A percentile compares a stretch with the other conserved stretches of the same genome.
Conservation (phyloP, 2,113 vertebrate genomes). For the Dendropsophus ebraccatus region DNA sequence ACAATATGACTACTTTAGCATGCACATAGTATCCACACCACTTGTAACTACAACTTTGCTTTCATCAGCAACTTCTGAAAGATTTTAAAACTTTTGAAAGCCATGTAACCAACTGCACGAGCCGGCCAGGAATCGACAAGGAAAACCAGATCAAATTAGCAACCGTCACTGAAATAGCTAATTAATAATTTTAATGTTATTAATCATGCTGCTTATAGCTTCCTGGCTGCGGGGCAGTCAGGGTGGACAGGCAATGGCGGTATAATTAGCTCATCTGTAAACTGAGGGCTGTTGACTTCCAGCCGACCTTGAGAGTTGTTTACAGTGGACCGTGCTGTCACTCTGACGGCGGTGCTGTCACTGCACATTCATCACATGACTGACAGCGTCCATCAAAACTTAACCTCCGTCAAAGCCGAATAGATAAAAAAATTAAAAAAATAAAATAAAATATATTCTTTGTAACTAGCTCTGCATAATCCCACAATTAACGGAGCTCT, state of each 20-base stretch:
- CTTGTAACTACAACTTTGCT: not conserved
- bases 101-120: slow-evolving; percentile 33
- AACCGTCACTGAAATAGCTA: slow-evolving; percentile 48
- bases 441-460: not conserved
- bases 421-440: no score
- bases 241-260: slow-evolving; percentile 39
- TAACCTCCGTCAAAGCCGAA: slow-evolving; percentile 16
- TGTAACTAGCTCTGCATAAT: not conserved
- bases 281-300: slow-evolving; percentile 51
- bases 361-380: slow-evolving; percentile 34
- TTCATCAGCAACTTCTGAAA: not conserved
- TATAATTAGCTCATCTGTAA: slow-evolving; percentile 55
- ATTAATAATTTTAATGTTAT: slow-evolving; percentile 58
- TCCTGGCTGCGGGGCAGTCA: slow-evolving; percentile 41
- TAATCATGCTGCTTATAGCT: slow-evolving; percentile 57
- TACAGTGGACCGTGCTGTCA: slow-evolving; percentile 45
- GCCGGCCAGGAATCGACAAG: slow-evolving; percentile 40
- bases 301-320: slow-evolving; percentile 55
- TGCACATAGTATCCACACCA: no score
- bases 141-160: slow-evolving; percentile 50
- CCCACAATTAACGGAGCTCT: not conserved
- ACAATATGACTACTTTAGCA: no score
- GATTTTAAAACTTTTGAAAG: slow-evolving; percentile 19
- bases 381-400: slow-evolving; percentile 53
- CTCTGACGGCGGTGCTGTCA: slow-evolving; percentile 36